These are phyloP conservation scores for Parapsyche elsis DNA, from an alignment of 1,140 invertebrate genomes.

Conservation along the genomic window DNA sequence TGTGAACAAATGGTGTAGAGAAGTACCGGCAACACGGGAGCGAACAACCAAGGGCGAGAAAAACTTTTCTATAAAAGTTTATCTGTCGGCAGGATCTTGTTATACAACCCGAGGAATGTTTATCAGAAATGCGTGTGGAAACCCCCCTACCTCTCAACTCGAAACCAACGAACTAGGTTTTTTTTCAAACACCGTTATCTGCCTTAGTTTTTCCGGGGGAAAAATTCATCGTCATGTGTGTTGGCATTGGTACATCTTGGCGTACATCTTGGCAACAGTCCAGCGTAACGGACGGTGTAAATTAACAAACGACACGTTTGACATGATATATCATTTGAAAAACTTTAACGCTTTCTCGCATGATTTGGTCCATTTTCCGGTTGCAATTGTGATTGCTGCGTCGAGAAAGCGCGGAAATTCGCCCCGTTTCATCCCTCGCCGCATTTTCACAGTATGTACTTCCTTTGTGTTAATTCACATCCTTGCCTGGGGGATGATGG, in stretches of 20 bases:
- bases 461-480: conserved; percentile 51
- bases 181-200: background rate
- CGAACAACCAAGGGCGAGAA: background rate
- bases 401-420: background rate
- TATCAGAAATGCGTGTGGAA: conserved; percentile 52
- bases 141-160: too few species aligned
- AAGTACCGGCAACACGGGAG: background rate
- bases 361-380: too few species aligned
- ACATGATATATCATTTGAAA: too few species aligned
- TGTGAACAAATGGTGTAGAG: conserved; percentile 31
- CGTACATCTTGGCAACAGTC: too few species aligned
- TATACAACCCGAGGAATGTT: conserved; percentile 55
- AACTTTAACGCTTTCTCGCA: too few species aligned
- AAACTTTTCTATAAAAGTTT: conserved; percentile 56
- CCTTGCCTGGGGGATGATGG: conserved; percentile 16
- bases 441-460: conserved; percentile 45
- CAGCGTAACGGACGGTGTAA: too few species aligned
- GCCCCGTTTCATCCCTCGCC: conserved; percentile 13
- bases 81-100: conserved; percentile 55
- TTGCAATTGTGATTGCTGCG: background rate
- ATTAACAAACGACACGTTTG: too few species aligned
- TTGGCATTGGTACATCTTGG: too few species aligned
- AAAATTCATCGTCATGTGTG: background rate
- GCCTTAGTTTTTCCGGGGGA: background rate
- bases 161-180: background rate